Percentiles rank a stretch among this genome's conserved stretches.
Evolutionary conservation across 2,797 vertebrate genomes (phyloP).

Genomic region (Pygocentrus nattereri): DNA sequence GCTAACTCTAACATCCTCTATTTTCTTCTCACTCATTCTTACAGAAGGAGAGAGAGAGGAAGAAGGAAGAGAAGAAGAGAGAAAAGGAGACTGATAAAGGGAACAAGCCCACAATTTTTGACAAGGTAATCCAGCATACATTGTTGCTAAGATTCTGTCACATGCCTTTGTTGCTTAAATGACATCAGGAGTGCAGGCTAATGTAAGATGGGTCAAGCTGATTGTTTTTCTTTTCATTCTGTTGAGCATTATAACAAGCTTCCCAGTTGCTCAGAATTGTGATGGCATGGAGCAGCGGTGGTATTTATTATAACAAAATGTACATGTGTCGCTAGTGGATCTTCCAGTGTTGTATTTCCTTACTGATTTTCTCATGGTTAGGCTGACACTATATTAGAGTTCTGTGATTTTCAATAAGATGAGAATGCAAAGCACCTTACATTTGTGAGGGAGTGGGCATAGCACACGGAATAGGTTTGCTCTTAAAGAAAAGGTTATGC

Average conservation of each 20-base stretch:
- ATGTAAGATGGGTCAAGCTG: no score
- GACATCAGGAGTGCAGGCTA: neutral
- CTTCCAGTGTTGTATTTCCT: neutral
- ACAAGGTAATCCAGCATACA: slow-evolving; percentile 83
- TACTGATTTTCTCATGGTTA: no score
- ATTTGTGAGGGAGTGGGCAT: neutral
- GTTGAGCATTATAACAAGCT: neutral
- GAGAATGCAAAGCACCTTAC: neutral
- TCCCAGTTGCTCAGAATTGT: neutral
- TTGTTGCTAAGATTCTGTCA: neutral
- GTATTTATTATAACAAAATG: neutral
- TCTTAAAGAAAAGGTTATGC: neutral
- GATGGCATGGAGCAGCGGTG: neutral
- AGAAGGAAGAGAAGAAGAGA: slow-evolving; percentile 92
- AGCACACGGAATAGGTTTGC: neutral
- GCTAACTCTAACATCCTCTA: slow-evolving; percentile 51
- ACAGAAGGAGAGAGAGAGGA: slow-evolving; percentile 93
- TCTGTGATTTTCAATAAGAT: neutral
- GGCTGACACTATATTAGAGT: neutral
- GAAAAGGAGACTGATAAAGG: slow-evolving; percentile 88
- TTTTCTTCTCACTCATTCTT: slow-evolving; percentile 20
- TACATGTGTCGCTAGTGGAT: neutral
- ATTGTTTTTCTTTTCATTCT: neutral
- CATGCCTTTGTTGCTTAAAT: neutral
- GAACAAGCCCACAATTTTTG: slow-evolving; percentile 77